Evolutionary conservation across 2,113 vertebrate genomes (phyloP).

Genomic region (Caranx melampygus): DNA sequence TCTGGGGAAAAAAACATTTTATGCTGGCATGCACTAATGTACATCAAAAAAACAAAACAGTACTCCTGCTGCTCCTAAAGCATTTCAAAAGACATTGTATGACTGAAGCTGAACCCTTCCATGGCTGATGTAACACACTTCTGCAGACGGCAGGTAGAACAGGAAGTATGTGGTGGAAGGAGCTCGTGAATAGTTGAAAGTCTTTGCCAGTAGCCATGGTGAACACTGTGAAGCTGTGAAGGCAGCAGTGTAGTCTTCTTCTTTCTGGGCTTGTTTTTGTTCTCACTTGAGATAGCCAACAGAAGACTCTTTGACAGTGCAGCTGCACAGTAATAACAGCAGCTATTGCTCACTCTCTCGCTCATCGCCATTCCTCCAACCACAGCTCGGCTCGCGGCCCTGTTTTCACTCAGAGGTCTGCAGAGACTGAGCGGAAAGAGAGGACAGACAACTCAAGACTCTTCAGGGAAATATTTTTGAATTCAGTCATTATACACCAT

Average conservation of each 20-base stretch:
- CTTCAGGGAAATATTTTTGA: conserved; percentile 1
- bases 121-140: not conserved
- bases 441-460: not conserved
- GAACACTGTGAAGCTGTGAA: conserved; percentile 39
- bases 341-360: conserved; percentile 51
- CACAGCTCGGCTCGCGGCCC: conserved; percentile 30
- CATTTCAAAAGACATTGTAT: conserved; percentile 15
- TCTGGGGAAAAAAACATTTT: conserved; percentile 3
- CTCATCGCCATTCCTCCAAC: conserved; percentile 32
- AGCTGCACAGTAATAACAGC: conserved; percentile 68
- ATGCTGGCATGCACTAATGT: not conserved
- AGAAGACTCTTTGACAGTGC: conserved; percentile 78
- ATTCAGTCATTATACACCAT: not conserved
- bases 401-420: conserved; percentile 28
- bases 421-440: conserved; percentile 18
- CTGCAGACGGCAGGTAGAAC: not conserved
- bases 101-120: conserved; percentile 14
- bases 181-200: conserved; percentile 45
- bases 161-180: conserved; percentile 14
- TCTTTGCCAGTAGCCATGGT: conserved; percentile 54
- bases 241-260: conserved; percentile 39
- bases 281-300: conserved; percentile 42
- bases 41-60: not conserved
- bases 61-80: not conserved
- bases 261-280: conserved; percentile 33